A percentile compares a stretch with the other conserved stretches of the same genome.
Evolutionary conservation across 2,113 vertebrate species (phyloP).

Genomic region (Dascyllus trimaculatus): DNA sequence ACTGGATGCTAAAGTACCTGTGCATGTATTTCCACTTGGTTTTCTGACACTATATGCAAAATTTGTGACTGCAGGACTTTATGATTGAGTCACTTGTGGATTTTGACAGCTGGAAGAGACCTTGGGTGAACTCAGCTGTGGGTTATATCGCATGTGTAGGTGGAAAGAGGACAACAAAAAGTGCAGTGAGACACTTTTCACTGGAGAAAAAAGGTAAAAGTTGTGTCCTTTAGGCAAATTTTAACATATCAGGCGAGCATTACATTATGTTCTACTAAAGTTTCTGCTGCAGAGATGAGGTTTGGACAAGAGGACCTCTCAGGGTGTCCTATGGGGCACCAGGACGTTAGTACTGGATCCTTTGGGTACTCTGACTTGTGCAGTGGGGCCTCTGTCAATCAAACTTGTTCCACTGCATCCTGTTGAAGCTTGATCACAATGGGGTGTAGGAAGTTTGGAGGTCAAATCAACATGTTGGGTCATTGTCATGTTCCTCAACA

Average conservation of each 20-base stretch:
- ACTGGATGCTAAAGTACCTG: background rate
- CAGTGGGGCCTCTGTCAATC: no score
- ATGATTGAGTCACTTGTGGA: background rate
- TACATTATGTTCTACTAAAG: conserved; percentile 3
- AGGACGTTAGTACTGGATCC: no score
- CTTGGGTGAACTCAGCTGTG: conserved; percentile 16
- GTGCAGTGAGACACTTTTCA: background rate
- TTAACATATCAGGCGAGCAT: background rate
- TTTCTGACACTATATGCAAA: fast-evolving
- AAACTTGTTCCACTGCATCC: no score
- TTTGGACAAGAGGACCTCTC: no score
- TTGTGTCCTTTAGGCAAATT: conserved; percentile 17
- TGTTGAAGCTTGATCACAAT: no score
- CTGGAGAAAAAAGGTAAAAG: background rate
- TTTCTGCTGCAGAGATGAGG: background rate
- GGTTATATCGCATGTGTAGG: background rate
- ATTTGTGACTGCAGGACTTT: conserved; percentile 2
- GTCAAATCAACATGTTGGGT: no score
- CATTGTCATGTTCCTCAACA: no score
- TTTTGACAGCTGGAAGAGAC: conserved; percentile 9
- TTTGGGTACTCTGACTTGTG: no score
- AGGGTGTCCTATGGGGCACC: no score
- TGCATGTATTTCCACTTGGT: background rate
- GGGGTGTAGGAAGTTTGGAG: no score
- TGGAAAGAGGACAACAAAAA: background rate